These are phyloP conservation scores for Monochamus alternatus DNA, from an alignment of 2,888 invertebrate genomes.

Conservation along the genomic window DNA sequence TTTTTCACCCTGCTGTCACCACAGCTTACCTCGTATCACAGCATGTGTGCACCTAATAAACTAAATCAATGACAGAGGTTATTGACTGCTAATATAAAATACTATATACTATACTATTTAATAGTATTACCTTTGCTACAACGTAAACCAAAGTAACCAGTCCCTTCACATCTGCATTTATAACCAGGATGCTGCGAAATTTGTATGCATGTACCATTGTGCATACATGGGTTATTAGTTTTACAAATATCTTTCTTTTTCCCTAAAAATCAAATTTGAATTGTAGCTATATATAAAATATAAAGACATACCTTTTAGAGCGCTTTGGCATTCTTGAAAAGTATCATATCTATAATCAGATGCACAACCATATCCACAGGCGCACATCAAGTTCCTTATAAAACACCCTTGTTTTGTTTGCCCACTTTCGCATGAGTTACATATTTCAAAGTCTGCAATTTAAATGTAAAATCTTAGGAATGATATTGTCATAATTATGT, in stretches of 20 bases:
- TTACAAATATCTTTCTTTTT: slow-evolving; percentile 78
- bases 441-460: slow-evolving; percentile 60
- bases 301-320: slow-evolving; percentile 74
- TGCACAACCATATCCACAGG: slow-evolving; percentile 79
- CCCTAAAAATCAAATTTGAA: slow-evolving; percentile 57
- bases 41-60: too few species aligned
- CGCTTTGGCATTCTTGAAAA: slow-evolving; percentile 76
- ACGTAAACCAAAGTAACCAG: slow-evolving; percentile 81
- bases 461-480: not conserved
- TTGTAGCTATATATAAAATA: not conserved
- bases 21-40: too few species aligned
- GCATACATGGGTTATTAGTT: slow-evolving; percentile 76
- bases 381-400: slow-evolving; percentile 76
- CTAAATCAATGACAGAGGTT: too few species aligned
- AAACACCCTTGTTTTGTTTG: slow-evolving; percentile 78
- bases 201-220: slow-evolving; percentile 80
- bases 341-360: slow-evolving; percentile 78
- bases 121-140: slow-evolving; percentile 80
- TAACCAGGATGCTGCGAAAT: slow-evolving; percentile 78
- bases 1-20: too few species aligned
- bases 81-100: too few species aligned
- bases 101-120: too few species aligned
- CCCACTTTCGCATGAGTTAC: slow-evolving; percentile 73
- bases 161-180: slow-evolving; percentile 81
- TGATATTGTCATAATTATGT: too few species aligned